Evolutionary conservation across 2,113 vertebrate genomes (phyloP), one percentile per base, ranked within the genome.

Genomic region (Antechinus flavipes): DNA sequence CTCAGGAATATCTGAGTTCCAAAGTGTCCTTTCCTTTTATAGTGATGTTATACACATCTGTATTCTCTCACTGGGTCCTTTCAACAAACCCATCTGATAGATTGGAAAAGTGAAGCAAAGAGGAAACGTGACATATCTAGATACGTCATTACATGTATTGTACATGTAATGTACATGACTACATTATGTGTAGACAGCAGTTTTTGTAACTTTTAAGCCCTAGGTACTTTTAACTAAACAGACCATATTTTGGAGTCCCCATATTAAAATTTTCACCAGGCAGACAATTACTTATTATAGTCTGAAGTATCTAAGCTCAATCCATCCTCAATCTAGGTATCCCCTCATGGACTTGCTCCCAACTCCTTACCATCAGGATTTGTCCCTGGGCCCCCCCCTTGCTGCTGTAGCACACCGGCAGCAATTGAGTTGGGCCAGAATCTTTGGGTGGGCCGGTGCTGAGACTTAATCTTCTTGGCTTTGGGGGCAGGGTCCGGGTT

Each of bases 381-480:
- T 91, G 99, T 99, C 93, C 99, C 99, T 0, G 99, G 97, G 89
- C 99, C 99, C 25, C 98, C 98, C 0, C 99, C 98, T 98, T 99
- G 99, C 89, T 99, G 99, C 98, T 99, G 99, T 95, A 99, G 98
- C 53, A 99, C 99, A 8, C 99, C 99, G 0, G 99, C 99, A 0
- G 99, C 99, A 0, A 99, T 99, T 96, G 99, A 99, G 99, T 99
- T 99, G 14, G 99, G 99, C 99, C 99, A 99, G 99, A 99, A 99
- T 90, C 99, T 98, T 96, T 99, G 99, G 0, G 99, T 99, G 52
- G 99, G 99, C 54, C 99, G 99, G 98, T 99, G 99, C 98, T 99
- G 99, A 9, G 99, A 99, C 98, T 99, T 99, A 98, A 99, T 99
- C 98, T 99, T 99, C 99, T 99, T 99, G 53, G 99, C 99, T 99